Evolutionary conservation across 2,888 invertebrate genomes (phyloP), one percentile per base, ranked within the genome.

Genomic region (Lepidochitona cinerea): DNA sequence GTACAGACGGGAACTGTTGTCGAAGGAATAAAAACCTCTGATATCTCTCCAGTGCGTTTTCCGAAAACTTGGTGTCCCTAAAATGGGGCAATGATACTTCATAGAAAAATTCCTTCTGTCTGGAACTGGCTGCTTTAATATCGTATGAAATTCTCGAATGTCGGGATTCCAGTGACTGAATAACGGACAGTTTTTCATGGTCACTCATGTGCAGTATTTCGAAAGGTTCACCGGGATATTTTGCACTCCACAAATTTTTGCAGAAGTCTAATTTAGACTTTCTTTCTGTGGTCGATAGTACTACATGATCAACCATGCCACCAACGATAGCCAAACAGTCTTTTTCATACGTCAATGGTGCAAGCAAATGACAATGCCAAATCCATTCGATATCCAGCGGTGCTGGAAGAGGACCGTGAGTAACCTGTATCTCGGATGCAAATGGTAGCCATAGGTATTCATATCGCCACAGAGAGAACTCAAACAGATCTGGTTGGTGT

Each of bases 301-400:
- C 75, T 69, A 88, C 87, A 80, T 92, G 92, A 76, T 92, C 90
- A 29, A 92, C 81, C 3, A 91, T 83, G 68, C 79, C 82, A 4
- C 87, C 86, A 9, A 86, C 84, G 12, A 88, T 59, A 4, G 76
- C 74, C 64, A 79, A 79, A 74, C 88, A 87, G 75, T 89, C 90
- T 41, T 83, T 78, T 69, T 79, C 82, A 79, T 91, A 91, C 26
- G 79, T 75, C n/a, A 80, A 75, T 1, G 90, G 90, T 0, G 88
- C 84, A 71, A 90, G 79, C 86, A 90, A 84, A 76, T 90, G 90
- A 52, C 89, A 89, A 78, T 92, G 91, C 92, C 92, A 92, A 5
- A 92, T 85, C 92, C 92, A 92, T 76, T 92, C 91, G 14, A 92
- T 90, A 78, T 92, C 92, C 33, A 92, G 74, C 12, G 92, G 92